These are phyloP conservation scores for Percopsis transmontana DNA, from an alignment of 2,113 vertebrate species.

Conservation along the genomic window DNA sequence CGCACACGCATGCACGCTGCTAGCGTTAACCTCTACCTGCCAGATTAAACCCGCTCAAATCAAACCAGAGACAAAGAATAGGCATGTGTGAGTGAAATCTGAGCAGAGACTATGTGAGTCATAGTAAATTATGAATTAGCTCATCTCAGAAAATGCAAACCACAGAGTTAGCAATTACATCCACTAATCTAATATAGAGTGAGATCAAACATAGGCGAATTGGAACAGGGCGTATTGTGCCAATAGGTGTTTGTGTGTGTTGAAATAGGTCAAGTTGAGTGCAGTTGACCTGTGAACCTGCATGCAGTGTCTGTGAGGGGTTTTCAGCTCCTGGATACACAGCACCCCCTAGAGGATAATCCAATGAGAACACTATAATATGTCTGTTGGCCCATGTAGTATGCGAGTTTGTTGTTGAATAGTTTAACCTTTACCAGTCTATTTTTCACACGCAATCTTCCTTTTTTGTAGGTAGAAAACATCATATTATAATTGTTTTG, in stretches of 20 bases:
- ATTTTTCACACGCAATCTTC: too few relatives aligned
- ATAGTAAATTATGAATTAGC: background rate
- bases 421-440: too few relatives aligned
- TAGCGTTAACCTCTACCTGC: too few relatives aligned
- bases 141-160: background rate
- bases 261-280: constrained; percentile 66
- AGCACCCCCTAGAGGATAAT: constrained; percentile 69
- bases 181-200: background rate
- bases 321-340: constrained; percentile 49
- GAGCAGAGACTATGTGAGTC: background rate
- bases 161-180: background rate
- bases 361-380: background rate
- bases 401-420: too few relatives aligned
- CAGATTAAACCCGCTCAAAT: too few relatives aligned
- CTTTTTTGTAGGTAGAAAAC: too few relatives aligned
- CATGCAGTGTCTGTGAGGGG: constrained; percentile 36
- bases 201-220: too few relatives aligned
- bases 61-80: too few relatives aligned
- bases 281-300: constrained; percentile 53
- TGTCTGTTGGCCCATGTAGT: too few relatives aligned
- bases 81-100: background rate
- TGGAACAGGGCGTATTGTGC: too few relatives aligned
- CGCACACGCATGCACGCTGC: too few relatives aligned
- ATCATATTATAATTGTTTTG: too few relatives aligned
- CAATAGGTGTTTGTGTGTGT: constrained; percentile 31